Conservation (phyloP, 2,797 vertebrate genomes). For the Thamnophis elegans region DNA sequence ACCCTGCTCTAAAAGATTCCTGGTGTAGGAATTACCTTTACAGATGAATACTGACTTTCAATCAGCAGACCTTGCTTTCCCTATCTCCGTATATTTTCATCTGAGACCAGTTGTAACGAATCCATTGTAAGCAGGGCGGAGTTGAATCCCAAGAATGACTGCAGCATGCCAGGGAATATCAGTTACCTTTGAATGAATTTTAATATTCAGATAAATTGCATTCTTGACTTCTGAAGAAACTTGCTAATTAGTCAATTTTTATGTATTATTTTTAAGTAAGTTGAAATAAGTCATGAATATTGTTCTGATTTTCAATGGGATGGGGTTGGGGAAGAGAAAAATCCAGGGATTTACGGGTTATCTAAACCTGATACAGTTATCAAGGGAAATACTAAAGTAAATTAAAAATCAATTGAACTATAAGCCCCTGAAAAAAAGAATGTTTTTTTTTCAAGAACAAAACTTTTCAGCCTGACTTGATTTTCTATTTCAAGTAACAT, state of each 20-base stretch:
- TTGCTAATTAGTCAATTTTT: neutral
- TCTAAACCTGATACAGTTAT: neutral
- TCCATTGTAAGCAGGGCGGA: neutral
- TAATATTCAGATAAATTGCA: neutral
- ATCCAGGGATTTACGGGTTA: neutral
- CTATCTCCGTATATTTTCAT: neutral
- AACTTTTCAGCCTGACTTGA: neutral
- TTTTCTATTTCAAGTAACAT: neutral
- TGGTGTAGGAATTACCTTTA: neutral
- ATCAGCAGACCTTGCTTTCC: neutral
- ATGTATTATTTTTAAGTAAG: neutral
- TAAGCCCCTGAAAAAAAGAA: neutral
- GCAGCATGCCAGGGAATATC: neutral
- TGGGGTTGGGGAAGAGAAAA: neutral
- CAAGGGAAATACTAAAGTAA: neutral
- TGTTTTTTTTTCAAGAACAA: neutral
- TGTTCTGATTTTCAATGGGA: neutral
- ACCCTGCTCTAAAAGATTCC: neutral
- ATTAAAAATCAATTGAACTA: neutral
- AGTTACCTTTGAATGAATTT: neutral
- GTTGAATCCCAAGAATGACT: neutral
- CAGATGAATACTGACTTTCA: neutral
- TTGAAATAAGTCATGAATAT: neutral
- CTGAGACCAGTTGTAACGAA: neutral
- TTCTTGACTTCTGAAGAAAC: neutral